Evolutionary conservation across 2,888 invertebrate genomes (phyloP), one percentile per base, ranked within the genome.

Genomic region (Stenoptilia bipunctidactyla): DNA sequence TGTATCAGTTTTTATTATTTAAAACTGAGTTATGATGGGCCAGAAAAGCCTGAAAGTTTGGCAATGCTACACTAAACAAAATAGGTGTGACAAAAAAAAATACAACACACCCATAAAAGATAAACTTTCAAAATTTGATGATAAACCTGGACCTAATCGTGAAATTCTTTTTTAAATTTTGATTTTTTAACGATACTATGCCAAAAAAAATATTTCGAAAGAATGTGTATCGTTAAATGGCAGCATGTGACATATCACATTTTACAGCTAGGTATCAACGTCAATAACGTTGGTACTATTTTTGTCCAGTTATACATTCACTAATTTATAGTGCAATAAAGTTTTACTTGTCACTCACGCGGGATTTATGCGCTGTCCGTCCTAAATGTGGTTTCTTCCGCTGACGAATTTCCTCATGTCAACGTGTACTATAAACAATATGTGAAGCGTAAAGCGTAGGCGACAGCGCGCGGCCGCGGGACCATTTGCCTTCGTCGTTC

Each of bases 351-450:
- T 83, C 82, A 83, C 79, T 82, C 76, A 67, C 52, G 46, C 60
- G 58, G 68, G 69, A 75, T 83, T 82, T 82, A 82, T 66, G 79
- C 55, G 46, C 56, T 53, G 65, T 56, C 59, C 73, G 80, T 67
- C 75, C 80, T 68, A 65, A 71, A 82, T 83, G 82, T 56, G 75
- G 77, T 77, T 71, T 77, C 80, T 74, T 77, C 79, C 74, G 73
- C 71, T 69, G 71, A 69, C 72, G 67, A 73, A 67, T 74, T 79
- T 73, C 72, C 80, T 74, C 71, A 60, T 77, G 79, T 79, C 80
- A 76, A 72, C 76, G 66, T 59, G 52, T 60, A 58, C 62, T 62
- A 63, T 65, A 71, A 66, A 66, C 61, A 66, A 62, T 58, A 61
- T 57, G 47, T 54, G 59, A 58, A 51, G 55, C 61, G 50, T 54